These are phyloP conservation scores for Origma solitaria DNA, from an alignment of 2,113 vertebrate genomes.

Conservation along the genomic window DNA sequence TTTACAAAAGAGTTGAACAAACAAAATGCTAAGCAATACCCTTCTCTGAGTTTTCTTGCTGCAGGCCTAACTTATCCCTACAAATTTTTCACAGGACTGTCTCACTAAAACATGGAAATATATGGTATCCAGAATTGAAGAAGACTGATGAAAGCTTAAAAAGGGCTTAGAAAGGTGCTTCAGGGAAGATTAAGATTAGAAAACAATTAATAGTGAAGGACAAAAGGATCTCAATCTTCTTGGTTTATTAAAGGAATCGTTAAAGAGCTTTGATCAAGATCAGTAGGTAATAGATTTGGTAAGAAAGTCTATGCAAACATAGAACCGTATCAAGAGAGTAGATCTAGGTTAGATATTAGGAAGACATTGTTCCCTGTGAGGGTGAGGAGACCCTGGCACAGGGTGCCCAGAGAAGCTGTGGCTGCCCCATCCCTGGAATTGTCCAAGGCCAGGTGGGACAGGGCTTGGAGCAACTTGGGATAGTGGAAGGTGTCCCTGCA, in stretches of 20 bases:
- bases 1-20: background rate
- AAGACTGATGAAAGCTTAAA: background rate
- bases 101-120: background rate
- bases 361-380: background rate
- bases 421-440: background rate
- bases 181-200: background rate
- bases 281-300: rapidly evolving
- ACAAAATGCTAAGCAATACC: background rate
- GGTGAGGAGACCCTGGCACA: background rate
- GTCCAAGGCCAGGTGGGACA: background rate
- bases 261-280: background rate
- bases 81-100: background rate
- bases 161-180: background rate
- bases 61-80: background rate
- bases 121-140: background rate
- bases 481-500: background rate
- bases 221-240: background rate
- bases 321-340: background rate
- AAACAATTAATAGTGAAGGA: background rate
- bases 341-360: background rate
- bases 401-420: background rate
- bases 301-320: background rate
- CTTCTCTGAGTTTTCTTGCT: background rate
- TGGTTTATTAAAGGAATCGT: background rate
- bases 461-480: rapidly evolving